Evolutionary conservation across 1,140 invertebrate genomes (phyloP), one percentile per base, ranked within the genome.

Genomic region (Tetragonula clypearis): DNA sequence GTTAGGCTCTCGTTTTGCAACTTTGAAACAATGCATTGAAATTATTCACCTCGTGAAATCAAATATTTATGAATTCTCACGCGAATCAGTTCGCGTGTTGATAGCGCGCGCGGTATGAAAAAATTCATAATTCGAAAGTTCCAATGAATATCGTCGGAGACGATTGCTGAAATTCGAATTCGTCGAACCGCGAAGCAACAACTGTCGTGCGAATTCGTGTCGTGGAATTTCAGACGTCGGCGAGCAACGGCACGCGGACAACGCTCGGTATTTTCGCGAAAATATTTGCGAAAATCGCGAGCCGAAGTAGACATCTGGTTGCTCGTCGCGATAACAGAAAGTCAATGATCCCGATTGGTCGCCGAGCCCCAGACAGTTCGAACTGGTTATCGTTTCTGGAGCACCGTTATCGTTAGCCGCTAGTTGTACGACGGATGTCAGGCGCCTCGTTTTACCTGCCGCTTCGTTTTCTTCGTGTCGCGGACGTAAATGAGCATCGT

Each of bases 371-470:
- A 75, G 84, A 85, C 84, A 56, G 84, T 69, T 58, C 84, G 84
- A 80, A 85, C 84, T 85, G 78, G 84, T 85, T 85, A 85, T 85
- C 84, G 84, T 85, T 85, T 85, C 79, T 85, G 79, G 84, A 85
- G 71, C 78, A 85, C 83, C 83, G 83, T 85, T 85, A 85, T 85
- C 83, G n/a, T 85, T 69, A 53, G 30, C 30, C 71, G 66, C 14
- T 58, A 65, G 49, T 85, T 85, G 69, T 81, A 74, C 60, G 76
- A 62, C 66, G 83, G 69, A 65, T 66, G 83, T 81, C 78, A 58
- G 71, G 78, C 83, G 78, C 83, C 83, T 85, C 78, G 83, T 85
- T 30, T 30, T 85, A 81, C 77, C 69, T 85, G 78, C 15, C 71
- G 5, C n/a, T 85, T 80, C 56, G 41, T 74, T 72, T 30, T 60